Evolutionary conservation across 2,113 vertebrate genomes (phyloP).

Genomic region (Centropristis striata): DNA sequence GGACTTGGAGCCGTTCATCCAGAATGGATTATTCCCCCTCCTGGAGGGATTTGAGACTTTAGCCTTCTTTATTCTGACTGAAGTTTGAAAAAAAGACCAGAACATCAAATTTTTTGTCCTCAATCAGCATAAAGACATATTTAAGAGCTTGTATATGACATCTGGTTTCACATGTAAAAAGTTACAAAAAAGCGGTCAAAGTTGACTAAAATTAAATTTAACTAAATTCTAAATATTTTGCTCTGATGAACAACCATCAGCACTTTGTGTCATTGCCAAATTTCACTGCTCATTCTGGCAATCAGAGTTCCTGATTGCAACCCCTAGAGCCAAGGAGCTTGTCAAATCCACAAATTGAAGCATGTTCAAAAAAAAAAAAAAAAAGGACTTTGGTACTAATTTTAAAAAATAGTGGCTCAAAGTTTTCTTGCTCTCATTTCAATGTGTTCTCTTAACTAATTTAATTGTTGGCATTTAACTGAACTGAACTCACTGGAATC

Average conservation of each 20-base stretch:
- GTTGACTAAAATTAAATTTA: background rate
- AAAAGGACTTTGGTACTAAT: constrained; percentile 10
- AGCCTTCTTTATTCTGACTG: constrained; percentile 30
- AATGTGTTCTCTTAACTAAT: constrained; percentile 31
- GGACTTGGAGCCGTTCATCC: constrained; percentile 41
- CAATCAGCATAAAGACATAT: constrained; percentile 28
- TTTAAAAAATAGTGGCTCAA: constrained; percentile 27
- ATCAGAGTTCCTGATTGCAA: constrained; percentile 38
- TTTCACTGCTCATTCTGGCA: constrained; percentile 14
- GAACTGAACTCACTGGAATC: constrained; percentile 29
- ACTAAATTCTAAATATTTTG: background rate
- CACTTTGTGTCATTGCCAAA: background rate
- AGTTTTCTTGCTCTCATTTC: background rate
- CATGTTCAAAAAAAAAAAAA: background rate
- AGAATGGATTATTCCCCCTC: constrained; percentile 62
- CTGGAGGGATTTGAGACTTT: constrained; percentile 58
- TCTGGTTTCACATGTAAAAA: too few species aligned
- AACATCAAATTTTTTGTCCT: constrained; percentile 45
- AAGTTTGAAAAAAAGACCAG: constrained; percentile 45
- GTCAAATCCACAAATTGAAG: constrained; percentile 25
- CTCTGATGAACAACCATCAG: constrained; percentile 12
- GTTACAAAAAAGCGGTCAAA: background rate
- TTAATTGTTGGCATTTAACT: constrained; percentile 55
- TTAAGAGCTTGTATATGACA: too few species aligned
- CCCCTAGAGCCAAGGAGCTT: constrained; percentile 21